Base-by-base conservation (phyloP, 2,888 invertebrate genomes). In the Holacanthella duospinosa region DNA sequence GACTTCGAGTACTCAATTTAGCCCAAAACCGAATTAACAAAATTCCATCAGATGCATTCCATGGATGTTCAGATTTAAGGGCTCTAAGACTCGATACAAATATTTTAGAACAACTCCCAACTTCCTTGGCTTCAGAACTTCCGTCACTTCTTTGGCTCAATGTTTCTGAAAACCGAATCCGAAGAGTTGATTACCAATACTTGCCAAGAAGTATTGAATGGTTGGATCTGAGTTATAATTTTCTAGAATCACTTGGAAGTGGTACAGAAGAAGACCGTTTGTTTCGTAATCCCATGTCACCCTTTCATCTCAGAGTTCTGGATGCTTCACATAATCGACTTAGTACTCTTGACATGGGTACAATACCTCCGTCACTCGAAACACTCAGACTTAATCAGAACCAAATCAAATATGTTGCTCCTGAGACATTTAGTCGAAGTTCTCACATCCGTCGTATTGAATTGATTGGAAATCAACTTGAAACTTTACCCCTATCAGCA, bases 271-370 rank as follows among this genome's bases (percentile, higher is more conserved):
- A 9, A 21, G 25, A n/a, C n/a, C n/a, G n/a, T n/a, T n/a, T n/a
- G n/a, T n/a, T n/a, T n/a, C n/a, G n/a, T n/a, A n/a, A n/a, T n/a
- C n/a, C n/a, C n/a, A n/a, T n/a, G n/a, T n/a, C n/a, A n/a, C n/a
- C n/a, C 19, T n/a, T 36, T 12, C 12, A 58, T 26, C 44, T 66
- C 1, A 26, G 66, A 27, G 71, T 71, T 9, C 78, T 93, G 71
- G 93, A 93, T 75, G 91, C 88, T 72, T 91, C 92, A 77, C 89
- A 91, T 78, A 93, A 93, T 78, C 84, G 89, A 73, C 88, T 93
- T 69, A 84, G 83, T 48, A 89, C 90, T 78, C 84, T 93, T 73
- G 83, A 86, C 25, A 84, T 88, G 19, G 83, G 89, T 80, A 85
- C 90, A 0, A 88, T 93, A 74, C 92, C 93, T 62, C 88, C 89